A percentile compares a stretch with the other conserved stretches of the same genome.
Conservation (phyloP, 2,113 vertebrate genomes). For the Synchiropus splendidus region DNA sequence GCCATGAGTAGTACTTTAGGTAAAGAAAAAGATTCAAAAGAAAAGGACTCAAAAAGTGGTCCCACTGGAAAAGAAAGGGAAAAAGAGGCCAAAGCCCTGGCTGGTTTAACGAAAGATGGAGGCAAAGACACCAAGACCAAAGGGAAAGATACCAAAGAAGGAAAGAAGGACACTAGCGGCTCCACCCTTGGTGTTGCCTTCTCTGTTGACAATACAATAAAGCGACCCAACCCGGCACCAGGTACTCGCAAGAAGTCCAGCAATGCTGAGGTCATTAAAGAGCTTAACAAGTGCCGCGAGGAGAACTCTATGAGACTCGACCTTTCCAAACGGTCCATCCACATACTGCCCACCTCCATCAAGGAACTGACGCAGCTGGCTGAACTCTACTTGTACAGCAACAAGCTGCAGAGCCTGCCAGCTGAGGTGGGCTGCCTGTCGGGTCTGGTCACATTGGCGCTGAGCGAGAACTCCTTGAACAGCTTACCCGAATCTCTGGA, state of each 20-base stretch:
- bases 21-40: slow-evolving; percentile 98
- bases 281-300: slow-evolving; percentile 95
- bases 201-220: slow-evolving; percentile 97
- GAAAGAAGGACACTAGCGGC: slow-evolving; percentile 89
- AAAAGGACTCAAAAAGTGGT: slow-evolving; percentile 88
- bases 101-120: slow-evolving; percentile 82
- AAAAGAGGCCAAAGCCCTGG: slow-evolving; percentile 85
- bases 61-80: slow-evolving; percentile 84
- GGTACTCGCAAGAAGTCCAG: slow-evolving; percentile 94
- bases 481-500: slow-evolving; percentile 96
- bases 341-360: slow-evolving; percentile 85
- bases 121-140: slow-evolving; percentile 96
- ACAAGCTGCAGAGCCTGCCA: slow-evolving; percentile 95
- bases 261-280: slow-evolving; percentile 96
- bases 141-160: slow-evolving; percentile 99
- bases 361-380: slow-evolving; percentile 95
- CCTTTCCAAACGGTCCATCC: slow-evolving; percentile 95
- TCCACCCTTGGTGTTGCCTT: slow-evolving; percentile 91
- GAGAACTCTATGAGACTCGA: slow-evolving; percentile 95
- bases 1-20: slow-evolving; percentile 98
- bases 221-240: slow-evolving; percentile 89
- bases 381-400: slow-evolving; percentile 99
- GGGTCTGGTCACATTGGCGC: slow-evolving; percentile 89
- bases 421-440: slow-evolving; percentile 90
- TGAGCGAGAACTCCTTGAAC: slow-evolving; percentile 97